A percentile compares a stretch with the other conserved stretches of the same genome.
Evolutionary conservation across 2,797 vertebrate species (phyloP).

Genomic region (Tapera naevia): DNA sequence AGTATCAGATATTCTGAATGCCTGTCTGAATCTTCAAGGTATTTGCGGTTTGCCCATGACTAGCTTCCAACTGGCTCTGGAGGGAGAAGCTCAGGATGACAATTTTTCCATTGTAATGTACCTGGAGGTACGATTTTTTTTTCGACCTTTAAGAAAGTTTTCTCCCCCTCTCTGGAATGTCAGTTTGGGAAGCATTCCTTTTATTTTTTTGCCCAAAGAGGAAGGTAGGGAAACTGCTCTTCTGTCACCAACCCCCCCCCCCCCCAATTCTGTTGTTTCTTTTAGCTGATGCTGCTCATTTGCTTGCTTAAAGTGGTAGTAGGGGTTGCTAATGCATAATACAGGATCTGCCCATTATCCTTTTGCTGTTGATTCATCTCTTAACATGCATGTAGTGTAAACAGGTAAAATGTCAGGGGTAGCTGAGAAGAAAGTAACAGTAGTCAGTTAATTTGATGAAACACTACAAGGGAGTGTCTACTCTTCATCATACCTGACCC

Average conservation of each 20-base stretch:
- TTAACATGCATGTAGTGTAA: background rate
- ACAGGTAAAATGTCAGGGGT: constrained; percentile 22
- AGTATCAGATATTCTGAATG: background rate
- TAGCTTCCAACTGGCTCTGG: background rate
- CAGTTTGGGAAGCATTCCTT: background rate
- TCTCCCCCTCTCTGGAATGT: background rate
- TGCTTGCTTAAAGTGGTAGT: background rate
- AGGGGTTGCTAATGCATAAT: background rate
- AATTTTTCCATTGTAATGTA: background rate
- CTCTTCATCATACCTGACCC: rapidly evolving
- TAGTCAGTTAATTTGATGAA: background rate
- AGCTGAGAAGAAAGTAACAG: background rate
- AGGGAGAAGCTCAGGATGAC: background rate
- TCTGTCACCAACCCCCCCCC: too few species aligned
- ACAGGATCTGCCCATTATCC: background rate
- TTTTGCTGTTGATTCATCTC: constrained; percentile 7
- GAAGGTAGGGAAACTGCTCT: background rate
- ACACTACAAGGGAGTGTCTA: background rate
- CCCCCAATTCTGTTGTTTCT: background rate
- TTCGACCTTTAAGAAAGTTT: background rate
- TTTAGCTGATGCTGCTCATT: background rate
- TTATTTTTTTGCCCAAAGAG: background rate
- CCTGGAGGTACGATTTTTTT: background rate
- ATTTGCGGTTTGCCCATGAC: background rate
- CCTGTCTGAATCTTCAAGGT: background rate